These are phyloP conservation scores for Oxyscelio sp. DNA, from an alignment of 2,888 invertebrate species.

Conservation along the genomic window DNA sequence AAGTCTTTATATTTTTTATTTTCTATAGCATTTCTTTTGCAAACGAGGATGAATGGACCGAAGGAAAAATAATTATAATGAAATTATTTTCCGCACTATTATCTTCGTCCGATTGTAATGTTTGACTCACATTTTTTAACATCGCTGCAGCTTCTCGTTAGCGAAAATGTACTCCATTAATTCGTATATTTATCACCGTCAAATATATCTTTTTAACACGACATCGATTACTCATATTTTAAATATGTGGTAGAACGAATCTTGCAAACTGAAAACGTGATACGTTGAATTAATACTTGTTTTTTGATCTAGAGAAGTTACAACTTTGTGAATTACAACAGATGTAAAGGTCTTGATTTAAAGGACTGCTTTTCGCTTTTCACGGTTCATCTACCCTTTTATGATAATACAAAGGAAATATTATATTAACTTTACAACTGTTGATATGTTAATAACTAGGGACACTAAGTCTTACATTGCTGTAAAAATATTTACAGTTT, in stretches of 20 bases:
- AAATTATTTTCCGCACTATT: constrained; percentile 29
- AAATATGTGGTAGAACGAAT: constrained; percentile 10
- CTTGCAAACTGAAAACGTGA: constrained; percentile 21
- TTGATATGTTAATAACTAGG: no score
- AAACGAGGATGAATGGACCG: background rate
- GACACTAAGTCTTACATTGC: no score
- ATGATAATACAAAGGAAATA: background rate
- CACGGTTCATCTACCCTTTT: no score
- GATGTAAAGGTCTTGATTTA: background rate
- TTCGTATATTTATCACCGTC: constrained; percentile 1
- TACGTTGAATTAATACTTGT: constrained; percentile 22
- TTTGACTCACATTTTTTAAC: background rate
- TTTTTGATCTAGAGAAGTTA: background rate
- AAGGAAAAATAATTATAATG: constrained; percentile 44
- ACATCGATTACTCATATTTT: constrained; percentile 23
- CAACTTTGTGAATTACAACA: background rate
- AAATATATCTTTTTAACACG: constrained; percentile 24
- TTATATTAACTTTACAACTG: background rate
- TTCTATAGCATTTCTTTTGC: constrained; percentile 22
- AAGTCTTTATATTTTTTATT: constrained; percentile 64
- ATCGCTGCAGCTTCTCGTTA: constrained; percentile 9
- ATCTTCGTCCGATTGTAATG: background rate
- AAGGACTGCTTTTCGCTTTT: no score
- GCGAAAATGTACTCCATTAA: background rate
- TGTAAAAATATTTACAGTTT: no score